These are phyloP conservation scores for Ciconia stormi DNA, from an alignment of 2,113 vertebrate species.

Conservation along the genomic window DNA sequence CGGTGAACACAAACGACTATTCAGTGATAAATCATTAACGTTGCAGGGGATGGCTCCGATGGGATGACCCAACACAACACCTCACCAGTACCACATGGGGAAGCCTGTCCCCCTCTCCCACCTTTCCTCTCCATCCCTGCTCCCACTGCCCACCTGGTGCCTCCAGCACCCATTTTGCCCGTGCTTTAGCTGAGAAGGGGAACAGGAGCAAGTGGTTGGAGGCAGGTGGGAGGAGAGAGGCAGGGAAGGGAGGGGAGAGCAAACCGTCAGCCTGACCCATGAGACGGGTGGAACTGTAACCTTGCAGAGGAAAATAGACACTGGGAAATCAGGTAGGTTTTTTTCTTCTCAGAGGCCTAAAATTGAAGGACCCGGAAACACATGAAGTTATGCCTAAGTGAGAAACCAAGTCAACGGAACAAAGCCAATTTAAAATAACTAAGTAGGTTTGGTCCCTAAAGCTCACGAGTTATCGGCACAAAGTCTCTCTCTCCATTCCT, in stretches of 20 bases:
- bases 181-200: background rate
- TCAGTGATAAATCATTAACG: background rate
- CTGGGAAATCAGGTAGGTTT: background rate
- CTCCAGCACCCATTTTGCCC: background rate
- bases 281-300: background rate
- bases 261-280: background rate
- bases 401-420: slow-evolving; percentile 30
- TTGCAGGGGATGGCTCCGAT: background rate
- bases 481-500: background rate
- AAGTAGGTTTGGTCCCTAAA: slow-evolving; percentile 43
- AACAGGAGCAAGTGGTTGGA: background rate
- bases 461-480: background rate
- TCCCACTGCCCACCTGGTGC: background rate
- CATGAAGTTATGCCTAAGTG: background rate
- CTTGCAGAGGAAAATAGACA: background rate
- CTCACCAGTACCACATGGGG: background rate
- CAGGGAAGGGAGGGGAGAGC: background rate
- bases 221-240: background rate
- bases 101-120: rapidly evolving
- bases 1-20: background rate
- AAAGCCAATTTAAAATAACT: slow-evolving; percentile 54
- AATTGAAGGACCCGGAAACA: background rate
- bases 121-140: background rate
- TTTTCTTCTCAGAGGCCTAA: background rate
- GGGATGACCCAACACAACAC: background rate